Conservation (phyloP, 2,888 invertebrate species). For the Drosophila suboccidentalis region DNA sequence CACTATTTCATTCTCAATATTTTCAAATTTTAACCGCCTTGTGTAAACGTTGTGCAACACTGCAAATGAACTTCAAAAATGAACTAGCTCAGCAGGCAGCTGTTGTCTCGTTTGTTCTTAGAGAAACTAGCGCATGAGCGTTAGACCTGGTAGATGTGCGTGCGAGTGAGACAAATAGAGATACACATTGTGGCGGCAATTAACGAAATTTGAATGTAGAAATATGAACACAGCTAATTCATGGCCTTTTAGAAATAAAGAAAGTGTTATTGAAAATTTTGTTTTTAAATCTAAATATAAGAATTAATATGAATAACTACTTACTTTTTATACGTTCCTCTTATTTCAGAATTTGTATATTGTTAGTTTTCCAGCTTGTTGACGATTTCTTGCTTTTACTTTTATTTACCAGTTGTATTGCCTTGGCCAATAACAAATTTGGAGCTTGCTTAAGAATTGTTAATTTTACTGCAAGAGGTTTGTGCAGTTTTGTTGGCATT, state of each 20-base stretch:
- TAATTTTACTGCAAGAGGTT: constrained; percentile 28
- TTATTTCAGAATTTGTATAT: not conserved
- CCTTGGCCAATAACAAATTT: not conserved
- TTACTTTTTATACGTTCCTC: not conserved
- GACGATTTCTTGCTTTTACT: not conserved
- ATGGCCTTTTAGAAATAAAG: rapidly evolving
- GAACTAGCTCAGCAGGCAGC: constrained; percentile 17
- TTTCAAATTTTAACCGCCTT: constrained; percentile 31
- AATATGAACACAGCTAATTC: not conserved
- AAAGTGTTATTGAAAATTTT: not conserved
- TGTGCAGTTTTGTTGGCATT: constrained; percentile 8
- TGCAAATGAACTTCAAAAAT: not conserved
- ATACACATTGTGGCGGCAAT: constrained; percentile 21
- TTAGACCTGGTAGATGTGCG: not conserved
- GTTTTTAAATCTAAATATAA: not conserved
- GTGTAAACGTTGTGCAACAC: constrained; percentile 29
- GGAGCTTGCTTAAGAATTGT: constrained; percentile 48
- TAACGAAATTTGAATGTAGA: constrained; percentile 10
- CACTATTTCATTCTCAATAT: not conserved
- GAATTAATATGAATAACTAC: not conserved
- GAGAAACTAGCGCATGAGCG: not conserved
- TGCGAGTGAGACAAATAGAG: constrained; percentile 23
- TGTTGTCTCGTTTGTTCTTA: constrained; percentile 20
- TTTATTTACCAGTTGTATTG: not conserved
- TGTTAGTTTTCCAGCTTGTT: not conserved